A percentile compares a stretch with the other conserved stretches of the same genome.
These are phyloP conservation scores for Stegastes partitus DNA, from an alignment of 2,113 vertebrate genomes.

Conservation along the genomic window DNA sequence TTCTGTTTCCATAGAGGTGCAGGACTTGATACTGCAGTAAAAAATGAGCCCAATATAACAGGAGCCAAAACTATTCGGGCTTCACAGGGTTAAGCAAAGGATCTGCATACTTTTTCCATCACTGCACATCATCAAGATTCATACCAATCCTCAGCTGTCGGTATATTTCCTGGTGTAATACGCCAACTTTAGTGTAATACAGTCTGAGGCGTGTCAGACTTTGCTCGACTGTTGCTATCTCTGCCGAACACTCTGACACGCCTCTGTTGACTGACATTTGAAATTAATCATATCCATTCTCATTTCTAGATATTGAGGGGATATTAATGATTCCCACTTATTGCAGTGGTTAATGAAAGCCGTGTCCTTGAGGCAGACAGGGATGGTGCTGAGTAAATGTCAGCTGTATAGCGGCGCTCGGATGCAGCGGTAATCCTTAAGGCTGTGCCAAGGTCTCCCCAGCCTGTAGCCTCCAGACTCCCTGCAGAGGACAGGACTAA, in stretches of 20 bases:
- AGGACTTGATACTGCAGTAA: too few relatives aligned
- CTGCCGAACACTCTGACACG: conserved; percentile 34
- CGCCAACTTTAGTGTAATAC: neutral
- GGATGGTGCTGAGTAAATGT: conserved; percentile 72
- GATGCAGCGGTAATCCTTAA: conserved; percentile 70
- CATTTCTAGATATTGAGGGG: conserved; percentile 56
- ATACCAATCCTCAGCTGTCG: neutral
- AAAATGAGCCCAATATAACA: too few relatives aligned
- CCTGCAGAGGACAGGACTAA: conserved; percentile 70
- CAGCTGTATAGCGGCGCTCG: conserved; percentile 53
- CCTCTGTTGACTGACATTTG: conserved; percentile 72
- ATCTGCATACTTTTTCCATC: too few relatives aligned
- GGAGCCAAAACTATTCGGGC: too few relatives aligned
- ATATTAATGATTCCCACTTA: conserved; percentile 72
- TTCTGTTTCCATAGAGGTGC: too few relatives aligned
- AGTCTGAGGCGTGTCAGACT: neutral
- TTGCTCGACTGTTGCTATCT: conserved; percentile 26
- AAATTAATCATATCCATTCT: conserved; percentile 67
- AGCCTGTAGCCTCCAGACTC: conserved; percentile 67
- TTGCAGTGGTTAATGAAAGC: conserved; percentile 72
- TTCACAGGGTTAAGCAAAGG: too few relatives aligned
- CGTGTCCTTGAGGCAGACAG: conserved; percentile 73
- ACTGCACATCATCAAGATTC: neutral
- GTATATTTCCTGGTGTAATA: neutral
- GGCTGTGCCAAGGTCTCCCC: conserved; percentile 69